phyloP scores from a whole-genome alignment of 2,113 vertebrate species.

The Emydura subglobosa region DNA sequence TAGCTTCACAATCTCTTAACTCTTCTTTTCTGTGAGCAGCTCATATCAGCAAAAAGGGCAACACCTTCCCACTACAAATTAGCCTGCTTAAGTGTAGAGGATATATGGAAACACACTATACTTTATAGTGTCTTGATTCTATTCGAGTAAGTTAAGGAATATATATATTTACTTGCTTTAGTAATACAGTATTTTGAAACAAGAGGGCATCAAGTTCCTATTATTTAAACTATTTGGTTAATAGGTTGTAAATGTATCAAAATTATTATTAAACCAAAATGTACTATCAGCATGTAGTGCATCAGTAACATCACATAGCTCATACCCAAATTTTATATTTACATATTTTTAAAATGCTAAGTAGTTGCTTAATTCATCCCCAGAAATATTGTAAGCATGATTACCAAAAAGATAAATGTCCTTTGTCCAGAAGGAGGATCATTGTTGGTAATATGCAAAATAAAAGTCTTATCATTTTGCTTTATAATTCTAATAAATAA shows the following conservation, averaged over 20 bases:
- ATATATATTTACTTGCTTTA: neutral
- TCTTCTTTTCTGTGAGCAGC: neutral
- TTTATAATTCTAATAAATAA: slow-evolving; percentile 55
- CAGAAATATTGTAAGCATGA: slow-evolving; percentile 9
- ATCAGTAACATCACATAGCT: neutral
- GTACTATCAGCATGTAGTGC: neutral
- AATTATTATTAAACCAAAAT: slow-evolving; percentile 18
- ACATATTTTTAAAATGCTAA: neutral
- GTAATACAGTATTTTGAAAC: neutral
- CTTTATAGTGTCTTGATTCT: neutral
- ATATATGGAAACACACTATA: neutral
- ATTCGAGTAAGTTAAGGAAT: slow-evolving; percentile 14
- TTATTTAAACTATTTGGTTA: neutral
- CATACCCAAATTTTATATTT: neutral
- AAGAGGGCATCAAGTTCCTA: neutral
- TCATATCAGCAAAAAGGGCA: slow-evolving; percentile 23
- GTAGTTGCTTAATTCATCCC: slow-evolving; percentile 18
- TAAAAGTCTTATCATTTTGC: neutral
- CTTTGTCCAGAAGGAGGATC: slow-evolving; percentile 31
- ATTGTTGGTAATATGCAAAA: slow-evolving; percentile 26
- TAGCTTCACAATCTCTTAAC: neutral
- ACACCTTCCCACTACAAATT: neutral
- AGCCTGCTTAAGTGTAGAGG: neutral
- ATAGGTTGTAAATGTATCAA: neutral
- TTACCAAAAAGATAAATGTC: slow-evolving; percentile 22